Evolutionary conservation across 2,888 invertebrate species (phyloP).

Genomic region (Erebia aethiops): DNA sequence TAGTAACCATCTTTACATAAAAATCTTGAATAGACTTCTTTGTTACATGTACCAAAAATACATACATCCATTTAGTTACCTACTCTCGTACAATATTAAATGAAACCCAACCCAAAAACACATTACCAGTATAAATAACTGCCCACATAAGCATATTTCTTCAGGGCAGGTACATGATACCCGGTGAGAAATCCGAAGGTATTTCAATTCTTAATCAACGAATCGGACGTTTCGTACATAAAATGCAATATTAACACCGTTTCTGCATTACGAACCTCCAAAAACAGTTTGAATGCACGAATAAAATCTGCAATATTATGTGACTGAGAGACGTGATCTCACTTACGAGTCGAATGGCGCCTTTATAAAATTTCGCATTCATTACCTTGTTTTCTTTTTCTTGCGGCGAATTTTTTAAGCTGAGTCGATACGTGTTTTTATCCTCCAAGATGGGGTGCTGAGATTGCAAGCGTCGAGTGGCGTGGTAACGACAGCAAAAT

Average conservation of each 20-base stretch:
- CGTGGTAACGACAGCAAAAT: conserved; percentile 57
- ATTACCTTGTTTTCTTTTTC: conserved; percentile 56
- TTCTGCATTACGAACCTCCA: conserved; percentile 68
- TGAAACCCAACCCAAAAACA: conserved; percentile 40
- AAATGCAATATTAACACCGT: conserved; percentile 75
- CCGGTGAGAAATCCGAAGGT: conserved; percentile 49
- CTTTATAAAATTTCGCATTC: conserved; percentile 68
- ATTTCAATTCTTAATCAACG: conserved; percentile 70
- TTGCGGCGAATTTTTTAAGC: conserved; percentile 65
- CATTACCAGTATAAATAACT: conserved; percentile 41
- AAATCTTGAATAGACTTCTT: conserved; percentile 6
- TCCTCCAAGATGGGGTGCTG: conserved; percentile 66
- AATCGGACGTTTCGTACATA: conserved; percentile 59
- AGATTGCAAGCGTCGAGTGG: conserved; percentile 67
- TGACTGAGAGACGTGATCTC: conserved; percentile 62
- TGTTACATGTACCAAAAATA: not conserved
- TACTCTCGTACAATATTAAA: conserved; percentile 32
- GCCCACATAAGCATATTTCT: conserved; percentile 41
- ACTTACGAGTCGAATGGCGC: conserved; percentile 57
- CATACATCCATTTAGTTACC: conserved; percentile 21
- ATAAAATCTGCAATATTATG: conserved; percentile 72
- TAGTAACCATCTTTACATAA: not conserved
- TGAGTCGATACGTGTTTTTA: conserved; percentile 62
- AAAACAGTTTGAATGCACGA: conserved; percentile 59
- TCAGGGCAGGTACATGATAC: conserved; percentile 36